These are phyloP conservation scores for Ashinkailepas kermadecensis DNA, from an alignment of 2,888 invertebrate species.

Conservation along the genomic window DNA sequence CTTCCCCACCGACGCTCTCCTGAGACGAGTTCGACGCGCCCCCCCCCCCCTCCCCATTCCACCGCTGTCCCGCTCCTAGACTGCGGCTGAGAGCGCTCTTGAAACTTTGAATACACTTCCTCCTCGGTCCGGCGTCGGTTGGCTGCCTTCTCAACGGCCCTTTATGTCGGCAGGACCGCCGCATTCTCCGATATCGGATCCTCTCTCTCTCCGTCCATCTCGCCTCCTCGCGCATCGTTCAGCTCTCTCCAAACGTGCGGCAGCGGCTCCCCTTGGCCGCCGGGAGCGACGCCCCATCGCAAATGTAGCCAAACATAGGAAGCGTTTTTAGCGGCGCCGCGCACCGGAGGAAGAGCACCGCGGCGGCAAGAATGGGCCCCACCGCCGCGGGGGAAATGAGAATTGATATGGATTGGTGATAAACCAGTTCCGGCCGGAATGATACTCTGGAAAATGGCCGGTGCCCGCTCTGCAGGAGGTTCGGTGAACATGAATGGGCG, in stretches of 20 bases:
- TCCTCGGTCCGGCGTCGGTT: background rate
- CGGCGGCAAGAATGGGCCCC: background rate
- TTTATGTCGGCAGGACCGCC: background rate
- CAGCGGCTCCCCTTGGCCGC: background rate
- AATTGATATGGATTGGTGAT: conserved; percentile 21
- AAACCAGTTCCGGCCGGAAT: conserved; percentile 2
- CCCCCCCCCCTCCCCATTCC: too few relatives aligned
- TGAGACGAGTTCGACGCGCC: too few relatives aligned
- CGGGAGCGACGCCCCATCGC: background rate
- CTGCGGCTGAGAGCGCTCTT: background rate
- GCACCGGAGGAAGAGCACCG: background rate
- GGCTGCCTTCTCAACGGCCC: background rate
- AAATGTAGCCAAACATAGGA: background rate
- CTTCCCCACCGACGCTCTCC: too few relatives aligned
- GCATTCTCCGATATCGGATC: background rate
- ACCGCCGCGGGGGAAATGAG: background rate
- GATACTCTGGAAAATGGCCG: conserved; percentile 6
- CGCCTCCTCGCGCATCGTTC: background rate
- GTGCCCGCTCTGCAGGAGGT: background rate
- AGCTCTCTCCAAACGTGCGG: too few relatives aligned
- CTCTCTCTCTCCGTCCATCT: background rate
- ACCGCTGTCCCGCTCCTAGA: too few relatives aligned
- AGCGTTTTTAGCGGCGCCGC: conserved; percentile 13
- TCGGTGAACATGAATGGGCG: background rate
- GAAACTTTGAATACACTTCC: conserved; percentile 15